Percentiles rank a stretch among this genome's conserved stretches.
Conservation (phyloP, 2,797 vertebrate species). For the Sebastes matsubarae region DNA sequence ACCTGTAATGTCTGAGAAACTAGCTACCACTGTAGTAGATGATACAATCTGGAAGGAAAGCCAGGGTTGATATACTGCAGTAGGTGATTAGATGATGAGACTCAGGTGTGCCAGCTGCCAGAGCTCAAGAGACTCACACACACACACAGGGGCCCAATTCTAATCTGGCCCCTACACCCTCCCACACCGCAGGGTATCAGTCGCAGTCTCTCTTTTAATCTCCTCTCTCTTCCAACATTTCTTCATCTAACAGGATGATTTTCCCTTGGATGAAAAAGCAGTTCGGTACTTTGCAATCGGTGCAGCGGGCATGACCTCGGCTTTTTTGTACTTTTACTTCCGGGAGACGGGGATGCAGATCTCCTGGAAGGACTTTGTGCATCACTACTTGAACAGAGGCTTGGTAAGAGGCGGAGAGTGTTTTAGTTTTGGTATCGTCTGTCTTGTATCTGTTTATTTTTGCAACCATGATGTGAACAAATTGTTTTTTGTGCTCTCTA, state of each 20-base stretch:
- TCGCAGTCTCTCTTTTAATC: background rate
- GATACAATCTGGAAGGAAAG: background rate
- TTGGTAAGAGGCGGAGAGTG: constrained; percentile 74
- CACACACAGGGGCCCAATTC: no score
- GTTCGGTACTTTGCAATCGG: constrained; percentile 69
- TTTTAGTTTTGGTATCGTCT: background rate
- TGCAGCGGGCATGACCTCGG: constrained; percentile 74
- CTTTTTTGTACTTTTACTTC: constrained; percentile 81
- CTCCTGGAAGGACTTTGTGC: constrained; percentile 86
- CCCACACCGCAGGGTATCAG: no score
- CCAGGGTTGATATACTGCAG: background rate
- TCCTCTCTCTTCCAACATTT: background rate
- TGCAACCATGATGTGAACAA: background rate
- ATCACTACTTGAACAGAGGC: constrained; percentile 80
- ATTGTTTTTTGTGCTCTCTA: constrained; percentile 3
- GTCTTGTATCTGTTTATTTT: background rate
- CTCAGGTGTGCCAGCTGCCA: background rate
- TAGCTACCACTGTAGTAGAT: background rate
- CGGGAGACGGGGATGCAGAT: constrained; percentile 82
- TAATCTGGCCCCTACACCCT: no score
- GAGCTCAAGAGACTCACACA: background rate
- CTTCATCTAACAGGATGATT: constrained; percentile 70
- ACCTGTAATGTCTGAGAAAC: background rate
- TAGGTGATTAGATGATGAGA: background rate
- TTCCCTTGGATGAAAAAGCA: constrained; percentile 78